Evolutionary conservation across 2,113 vertebrate species (phyloP), one percentile per base, ranked within the genome.

Genomic region (Pelmatolapia mariae): DNA sequence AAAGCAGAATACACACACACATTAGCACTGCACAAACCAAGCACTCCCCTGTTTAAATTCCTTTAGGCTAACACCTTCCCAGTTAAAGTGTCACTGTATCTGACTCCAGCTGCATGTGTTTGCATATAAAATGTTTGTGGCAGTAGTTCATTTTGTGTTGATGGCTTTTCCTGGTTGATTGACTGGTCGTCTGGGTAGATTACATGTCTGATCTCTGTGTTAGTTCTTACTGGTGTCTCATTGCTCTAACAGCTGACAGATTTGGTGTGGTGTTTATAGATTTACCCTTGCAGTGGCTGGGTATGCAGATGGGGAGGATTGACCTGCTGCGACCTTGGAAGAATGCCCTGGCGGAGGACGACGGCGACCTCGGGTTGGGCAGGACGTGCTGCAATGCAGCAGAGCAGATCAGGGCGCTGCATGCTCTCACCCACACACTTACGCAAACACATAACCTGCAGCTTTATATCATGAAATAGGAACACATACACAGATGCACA

Each of bases 371-470:
- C 91, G 82, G 93, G 87, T 87, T 89, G 92, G 89, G 93, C 92
- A 88, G 87, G 89, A 94, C 86, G 81, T 95, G 94, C 96, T 97
- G 96, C 96, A 97, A 94, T 97, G 96, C 96, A 97, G 95, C 91
- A 96, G 95, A 95, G 95, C 89, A 86, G 91, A 94, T 91, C 93
- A 84, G 91, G 94, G 83, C 47, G 84, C 93, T 93, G 92, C 85
- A 83, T 80, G 91, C 89, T 86, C 87, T 89, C 90, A 79, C 88
- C 15, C 91, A 66, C 88, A 57, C 63, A 68, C 82, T 57, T 47
- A 54, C 76, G 66, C 76, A 89, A 43, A 87, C 88, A 90, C 85
- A 86, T 61, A 33, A 78, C 71, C 81, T 89, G 82, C 82, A 87
- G 86, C 52, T 57, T 50, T 73, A 50, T 73, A 78, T 82, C 50